These are phyloP conservation scores for Selene dorsalis DNA, from an alignment of 2,797 vertebrate species.

Conservation along the genomic window DNA sequence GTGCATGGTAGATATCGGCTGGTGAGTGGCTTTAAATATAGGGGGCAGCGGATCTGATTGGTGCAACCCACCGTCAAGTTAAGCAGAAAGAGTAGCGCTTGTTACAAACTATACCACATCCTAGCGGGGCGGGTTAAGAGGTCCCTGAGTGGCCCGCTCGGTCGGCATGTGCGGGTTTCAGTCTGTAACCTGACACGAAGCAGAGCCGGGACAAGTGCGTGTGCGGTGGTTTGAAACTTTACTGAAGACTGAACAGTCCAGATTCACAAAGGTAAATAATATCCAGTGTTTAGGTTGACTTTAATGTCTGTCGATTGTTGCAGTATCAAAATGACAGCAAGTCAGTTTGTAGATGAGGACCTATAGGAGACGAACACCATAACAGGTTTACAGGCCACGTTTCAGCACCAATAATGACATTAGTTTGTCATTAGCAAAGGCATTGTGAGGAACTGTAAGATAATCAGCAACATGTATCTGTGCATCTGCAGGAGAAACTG, in stretches of 20 bases:
- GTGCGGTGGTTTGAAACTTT: slow-evolving; percentile 10
- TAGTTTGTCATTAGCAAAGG: background rate
- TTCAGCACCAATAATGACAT: background rate
- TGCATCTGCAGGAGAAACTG: background rate
- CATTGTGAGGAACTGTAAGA: background rate
- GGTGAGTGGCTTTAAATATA: slow-evolving; percentile 49
- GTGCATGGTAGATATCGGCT: background rate
- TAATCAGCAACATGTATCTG: background rate
- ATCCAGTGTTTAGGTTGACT: background rate
- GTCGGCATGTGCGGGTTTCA: background rate
- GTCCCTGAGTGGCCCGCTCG: background rate
- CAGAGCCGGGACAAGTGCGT: background rate
- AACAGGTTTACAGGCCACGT: background rate
- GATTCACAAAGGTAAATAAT: slow-evolving; percentile 41
- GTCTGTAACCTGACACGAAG: background rate
- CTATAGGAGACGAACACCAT: too few species aligned
- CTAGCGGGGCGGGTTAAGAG: slow-evolving; percentile 14
- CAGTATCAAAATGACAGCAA: background rate
- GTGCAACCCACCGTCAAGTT: slow-evolving; percentile 23
- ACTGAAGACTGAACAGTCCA: background rate
- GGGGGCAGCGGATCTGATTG: slow-evolving; percentile 22
- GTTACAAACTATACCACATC: rapidly evolving
- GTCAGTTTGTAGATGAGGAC: too few species aligned
- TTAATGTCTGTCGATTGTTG: background rate
- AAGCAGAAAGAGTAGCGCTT: background rate